A percentile compares a stretch with the other conserved stretches of the same genome.
These are phyloP conservation scores for Lepidonotus clava DNA, from an alignment of 2,888 invertebrate species.

Conservation along the genomic window DNA sequence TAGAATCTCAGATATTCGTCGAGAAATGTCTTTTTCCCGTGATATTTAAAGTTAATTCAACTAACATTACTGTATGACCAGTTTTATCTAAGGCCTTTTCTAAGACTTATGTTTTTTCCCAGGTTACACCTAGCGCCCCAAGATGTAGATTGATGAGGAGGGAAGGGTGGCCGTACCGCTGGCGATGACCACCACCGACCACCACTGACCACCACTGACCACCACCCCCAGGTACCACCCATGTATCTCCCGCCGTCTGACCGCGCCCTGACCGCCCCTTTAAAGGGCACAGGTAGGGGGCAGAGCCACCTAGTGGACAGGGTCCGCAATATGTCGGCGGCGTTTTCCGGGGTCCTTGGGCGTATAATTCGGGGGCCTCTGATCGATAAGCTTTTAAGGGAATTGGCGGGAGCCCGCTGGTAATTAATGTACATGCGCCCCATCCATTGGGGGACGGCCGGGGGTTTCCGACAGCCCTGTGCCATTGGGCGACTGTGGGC, in stretches of 20 bases:
- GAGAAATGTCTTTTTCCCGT: no score
- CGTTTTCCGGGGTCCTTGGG: conserved; percentile 28
- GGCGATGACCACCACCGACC: not conserved
- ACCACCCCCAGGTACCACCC: not conserved
- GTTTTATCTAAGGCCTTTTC: no score
- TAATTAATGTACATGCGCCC: conserved; percentile 37
- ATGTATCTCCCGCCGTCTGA: not conserved
- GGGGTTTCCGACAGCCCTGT: conserved; percentile 7
- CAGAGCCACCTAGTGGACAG: not conserved
- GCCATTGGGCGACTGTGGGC: not conserved
- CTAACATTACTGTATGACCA: no score
- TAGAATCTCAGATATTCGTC: no score
- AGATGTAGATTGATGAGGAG: no score
- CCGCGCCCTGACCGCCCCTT: not conserved
- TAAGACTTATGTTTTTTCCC: no score
- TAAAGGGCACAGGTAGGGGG: not conserved
- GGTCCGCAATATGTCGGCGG: conserved; percentile 30
- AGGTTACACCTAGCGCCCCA: no score
- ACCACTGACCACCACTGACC: not conserved
- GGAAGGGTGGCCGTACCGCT: no score
- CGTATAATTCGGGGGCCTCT: conserved; percentile 28
- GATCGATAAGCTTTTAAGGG: conserved; percentile 53
- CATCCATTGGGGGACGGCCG: conserved; percentile 40
- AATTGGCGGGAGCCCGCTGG: conserved; percentile 45
- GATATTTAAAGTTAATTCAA: no score